Evolutionary conservation across 2,888 invertebrate genomes (phyloP).

Genomic region (Eucera pruinosa): DNA sequence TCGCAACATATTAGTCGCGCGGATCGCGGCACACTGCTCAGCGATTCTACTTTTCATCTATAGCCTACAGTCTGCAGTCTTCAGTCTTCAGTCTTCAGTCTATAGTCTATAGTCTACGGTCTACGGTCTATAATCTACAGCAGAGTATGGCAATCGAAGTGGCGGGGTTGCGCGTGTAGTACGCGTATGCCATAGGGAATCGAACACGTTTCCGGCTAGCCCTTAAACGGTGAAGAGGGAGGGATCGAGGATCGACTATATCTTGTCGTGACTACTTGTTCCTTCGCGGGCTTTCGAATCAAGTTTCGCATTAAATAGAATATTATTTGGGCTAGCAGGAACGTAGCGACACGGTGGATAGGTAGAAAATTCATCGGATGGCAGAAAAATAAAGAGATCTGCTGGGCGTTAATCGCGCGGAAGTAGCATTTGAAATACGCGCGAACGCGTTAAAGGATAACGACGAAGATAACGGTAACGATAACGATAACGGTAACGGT

Average conservation of each 20-base stretch:
- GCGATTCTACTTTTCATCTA: no score
- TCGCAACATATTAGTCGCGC: not conserved
- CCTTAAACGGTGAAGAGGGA: not conserved
- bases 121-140: no score
- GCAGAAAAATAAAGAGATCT: not conserved
- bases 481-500: not conserved
- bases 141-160: conserved; percentile 24
- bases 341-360: no score
- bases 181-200: not conserved
- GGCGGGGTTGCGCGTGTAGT: conserved; percentile 10
- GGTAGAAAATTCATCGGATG: not conserved
- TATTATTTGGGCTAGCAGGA: no score
- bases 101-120: no score
- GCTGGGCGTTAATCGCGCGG: not conserved
- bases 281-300: not conserved
- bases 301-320: no score
- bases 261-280: not conserved
- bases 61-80: no score
- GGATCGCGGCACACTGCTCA: no score
- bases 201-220: not conserved
- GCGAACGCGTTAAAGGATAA: conserved; percentile 7
- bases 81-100: no score
- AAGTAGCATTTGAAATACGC: not conserved
- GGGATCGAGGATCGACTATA: no score
- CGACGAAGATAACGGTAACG: not conserved